Evolutionary conservation across 2,113 vertebrate species (phyloP), one percentile per base, ranked within the genome.

Genomic region (Scomber scombrus): DNA sequence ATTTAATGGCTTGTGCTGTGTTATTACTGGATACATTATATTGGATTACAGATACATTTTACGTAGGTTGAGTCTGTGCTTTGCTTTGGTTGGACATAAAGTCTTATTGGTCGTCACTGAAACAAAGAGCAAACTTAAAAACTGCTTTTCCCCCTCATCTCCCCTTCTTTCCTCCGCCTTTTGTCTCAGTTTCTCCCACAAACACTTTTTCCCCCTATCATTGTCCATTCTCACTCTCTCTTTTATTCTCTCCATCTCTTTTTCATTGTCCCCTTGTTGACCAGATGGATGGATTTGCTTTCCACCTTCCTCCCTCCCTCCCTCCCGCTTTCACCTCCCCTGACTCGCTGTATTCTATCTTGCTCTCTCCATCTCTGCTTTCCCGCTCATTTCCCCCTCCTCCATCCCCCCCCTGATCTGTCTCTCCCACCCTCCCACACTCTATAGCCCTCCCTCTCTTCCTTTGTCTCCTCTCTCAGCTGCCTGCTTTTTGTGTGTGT

Each of bases 401-500:
- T 46, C 62, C 34, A 54, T 63, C 71, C 19, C 63, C 60, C 4
- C 47, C 71, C 10, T 2, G 34, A 40, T 40, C 34, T 64, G 71
- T 71, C 69, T 80, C 86, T 65, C 64, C 31, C 57, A 43, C 82
- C 45, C 72, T 76, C 79, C 26, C 81, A 54, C 85, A 61, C 73
- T 52, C 54, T 31, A 50, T 50, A 31, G 63, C 84, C 70, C 88
- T 88, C 82, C 79, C 85, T 89, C 87, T 80, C 88, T 85, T 91
- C 80, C 91, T 91, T 89, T 92, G 90, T 93, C 90, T 90, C 71
- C 81, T 80, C 81, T 89, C 73, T 52, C 63, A 5, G 13, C 82
- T 84, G 73, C 76, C 63, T 66, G 69, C 65, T 70, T 21, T 75
- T 57, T 77, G 78, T 72, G 84, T 78, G 78, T 78, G 80, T 61